Evolutionary conservation across 2,888 invertebrate species (phyloP), one percentile per base, ranked within the genome.

Genomic region (Himalopsyche kuldschensis): DNA sequence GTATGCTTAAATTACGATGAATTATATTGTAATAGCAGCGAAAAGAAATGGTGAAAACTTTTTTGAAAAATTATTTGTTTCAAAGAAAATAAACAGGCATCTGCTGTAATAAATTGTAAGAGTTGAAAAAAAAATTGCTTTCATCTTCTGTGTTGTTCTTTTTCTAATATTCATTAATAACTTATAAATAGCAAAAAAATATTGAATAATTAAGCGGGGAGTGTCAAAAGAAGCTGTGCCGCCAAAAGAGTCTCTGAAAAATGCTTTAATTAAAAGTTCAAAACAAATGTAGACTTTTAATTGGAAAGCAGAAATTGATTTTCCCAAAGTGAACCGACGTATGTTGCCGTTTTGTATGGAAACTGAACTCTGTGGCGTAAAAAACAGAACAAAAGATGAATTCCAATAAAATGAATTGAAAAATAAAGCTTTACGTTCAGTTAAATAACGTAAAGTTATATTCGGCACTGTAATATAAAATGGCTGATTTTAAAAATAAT

Each of bases 211-310:
- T 24, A 27, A 30, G 69, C 27, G 30, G 30, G 30, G 27, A 63
- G 69, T 69, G 69, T 69, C 69, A 27, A 69, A 27, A 69, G 69
- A 69, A 27, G 30, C 35, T n/a, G 35, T 10, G 35, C n/a, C 35
- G 35, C 76, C 17, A 24, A 76, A 76, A 32, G 31, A 32, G 27
- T 46, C 47, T n/a, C 47, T 10, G 30, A 46, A 78, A 41, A 78
- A 47, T 27, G 30, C 69, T 79, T 79, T 79, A 80, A 83, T 83
- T 83, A 83, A 83, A 83, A 83, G 41, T 75, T 80, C 27, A 20
- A 46, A 75, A 79, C 79, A 55, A 79, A 80, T 79, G 79, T 83
- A 48, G 55, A 80, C 48, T 83, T 83, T 83, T 83, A 83, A 83
- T 83, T 83, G 79, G 32, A 76, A 47, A 75, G n/a, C 20, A 48